Conservation (phyloP, 2,888 invertebrate species). For the Therioaphis trifolii region DNA sequence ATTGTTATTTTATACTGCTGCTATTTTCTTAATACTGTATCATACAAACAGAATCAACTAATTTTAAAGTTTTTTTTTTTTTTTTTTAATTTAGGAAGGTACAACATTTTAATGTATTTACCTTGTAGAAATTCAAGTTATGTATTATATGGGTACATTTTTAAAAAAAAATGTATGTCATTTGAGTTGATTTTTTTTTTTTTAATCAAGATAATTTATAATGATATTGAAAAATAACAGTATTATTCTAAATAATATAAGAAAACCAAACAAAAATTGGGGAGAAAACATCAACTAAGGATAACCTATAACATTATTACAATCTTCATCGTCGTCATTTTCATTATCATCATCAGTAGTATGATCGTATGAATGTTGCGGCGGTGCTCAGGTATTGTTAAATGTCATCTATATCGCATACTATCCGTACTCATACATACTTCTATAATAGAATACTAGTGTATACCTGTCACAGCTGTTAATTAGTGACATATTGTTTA, state of each 20-base stretch:
- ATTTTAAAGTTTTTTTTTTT: no score
- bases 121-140: no score
- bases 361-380: constrained; percentile 4
- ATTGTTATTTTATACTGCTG: no score
- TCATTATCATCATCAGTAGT: not conserved
- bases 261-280: constrained; percentile 25
- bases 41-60: no score
- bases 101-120: no score
- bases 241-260: not conserved
- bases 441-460: not conserved
- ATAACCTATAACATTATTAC: constrained; percentile 13
- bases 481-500: constrained; percentile 62
- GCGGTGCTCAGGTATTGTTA: constrained; percentile 48
- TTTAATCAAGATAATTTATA: no score
- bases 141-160: no score
- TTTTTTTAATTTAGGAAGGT: no score
- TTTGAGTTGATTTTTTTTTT: no score
- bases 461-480: constrained; percentile 63
- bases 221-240: not conserved
- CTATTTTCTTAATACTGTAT: no score
- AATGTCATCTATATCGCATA: constrained; percentile 49
- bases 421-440: not conserved
- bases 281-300: constrained; percentile 31
- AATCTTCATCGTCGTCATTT: not conserved
- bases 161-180: no score